These are phyloP conservation scores for Samia ricini DNA, from an alignment of 1,140 invertebrate genomes.

Conservation along the genomic window DNA sequence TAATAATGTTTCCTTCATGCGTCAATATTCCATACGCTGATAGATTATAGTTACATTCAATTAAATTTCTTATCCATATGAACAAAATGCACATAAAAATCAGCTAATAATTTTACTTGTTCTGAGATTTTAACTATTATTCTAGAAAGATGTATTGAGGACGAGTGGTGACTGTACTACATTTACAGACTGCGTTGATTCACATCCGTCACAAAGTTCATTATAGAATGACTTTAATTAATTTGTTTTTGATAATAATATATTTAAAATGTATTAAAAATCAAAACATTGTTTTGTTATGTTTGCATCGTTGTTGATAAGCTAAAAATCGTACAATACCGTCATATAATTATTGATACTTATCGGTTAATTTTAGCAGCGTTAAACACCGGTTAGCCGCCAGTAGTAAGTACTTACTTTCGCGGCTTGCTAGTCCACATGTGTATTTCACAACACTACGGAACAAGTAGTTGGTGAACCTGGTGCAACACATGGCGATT, in stretches of 20 bases:
- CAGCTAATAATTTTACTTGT: not conserved
- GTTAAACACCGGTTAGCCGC: slow-evolving; percentile 12
- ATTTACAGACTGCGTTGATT: slow-evolving; percentile 8
- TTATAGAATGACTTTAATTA: slow-evolving; percentile 7
- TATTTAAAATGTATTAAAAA: not conserved
- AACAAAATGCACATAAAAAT: too few species aligned
- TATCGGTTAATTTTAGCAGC: slow-evolving; percentile 27
- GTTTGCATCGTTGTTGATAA: slow-evolving; percentile 14
- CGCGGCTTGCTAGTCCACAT: slow-evolving; percentile 64
- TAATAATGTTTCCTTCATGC: too few species aligned
- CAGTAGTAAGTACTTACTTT: slow-evolving; percentile 67
- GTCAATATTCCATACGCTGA: not conserved
- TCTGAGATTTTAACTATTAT: not conserved
- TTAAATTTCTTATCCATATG: not conserved
- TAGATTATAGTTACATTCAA: not conserved
- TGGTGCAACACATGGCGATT: slow-evolving; percentile 64
- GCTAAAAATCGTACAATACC: not conserved
- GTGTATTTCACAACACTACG: slow-evolving; percentile 69
- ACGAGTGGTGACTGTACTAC: slow-evolving; percentile 18
- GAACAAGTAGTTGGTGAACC: slow-evolving; percentile 64
- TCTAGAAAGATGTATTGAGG: slow-evolving; percentile 40
- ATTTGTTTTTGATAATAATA: not conserved
- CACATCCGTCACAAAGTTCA: slow-evolving; percentile 6
- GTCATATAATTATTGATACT: slow-evolving; percentile 14
- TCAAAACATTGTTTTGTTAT: slow-evolving; percentile 14